These are phyloP conservation scores for Thymallus thymallus DNA, from an alignment of 2,113 vertebrate species.

Conservation along the genomic window DNA sequence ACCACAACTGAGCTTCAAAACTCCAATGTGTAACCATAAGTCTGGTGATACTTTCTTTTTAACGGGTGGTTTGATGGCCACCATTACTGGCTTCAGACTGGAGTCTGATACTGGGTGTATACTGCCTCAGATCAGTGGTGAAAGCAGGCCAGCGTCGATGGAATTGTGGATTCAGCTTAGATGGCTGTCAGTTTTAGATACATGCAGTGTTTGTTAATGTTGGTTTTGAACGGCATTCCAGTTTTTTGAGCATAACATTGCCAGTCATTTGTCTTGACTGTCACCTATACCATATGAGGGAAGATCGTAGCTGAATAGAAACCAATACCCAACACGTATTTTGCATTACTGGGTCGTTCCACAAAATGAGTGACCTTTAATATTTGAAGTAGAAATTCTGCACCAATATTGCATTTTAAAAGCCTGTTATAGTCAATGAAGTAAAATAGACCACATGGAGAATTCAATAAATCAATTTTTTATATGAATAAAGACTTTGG, in stretches of 20 bases:
- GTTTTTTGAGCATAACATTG: conserved; percentile 19
- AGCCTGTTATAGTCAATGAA: no score
- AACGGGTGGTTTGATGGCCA: conserved; percentile 21
- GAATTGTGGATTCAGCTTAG: conserved; percentile 32
- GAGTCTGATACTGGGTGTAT: background rate
- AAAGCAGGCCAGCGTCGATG: conserved; percentile 22
- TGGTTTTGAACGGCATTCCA: conserved; percentile 33
- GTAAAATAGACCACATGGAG: no score
- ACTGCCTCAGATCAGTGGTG: conserved; percentile 30
- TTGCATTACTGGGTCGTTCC: background rate
- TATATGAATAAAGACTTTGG: no score
- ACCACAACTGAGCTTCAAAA: conserved; percentile 41
- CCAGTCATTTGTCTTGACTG: conserved; percentile 16
- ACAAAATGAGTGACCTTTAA: no score
- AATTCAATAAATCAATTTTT: no score
- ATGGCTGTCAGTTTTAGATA: conserved; percentile 23
- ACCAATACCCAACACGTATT: conserved; percentile 14
- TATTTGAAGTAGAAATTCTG: no score
- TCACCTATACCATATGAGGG: background rate
- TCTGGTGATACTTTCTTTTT: conserved; percentile 23
- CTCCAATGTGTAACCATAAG: conserved; percentile 23
- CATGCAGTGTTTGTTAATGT: conserved; percentile 11
- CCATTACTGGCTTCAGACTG: conserved; percentile 16
- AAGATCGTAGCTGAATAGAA: background rate
- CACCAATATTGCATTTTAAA: no score